These are phyloP conservation scores for Pentalonia nigronervosa DNA, from an alignment of 1,140 invertebrate genomes.

Conservation along the genomic window DNA sequence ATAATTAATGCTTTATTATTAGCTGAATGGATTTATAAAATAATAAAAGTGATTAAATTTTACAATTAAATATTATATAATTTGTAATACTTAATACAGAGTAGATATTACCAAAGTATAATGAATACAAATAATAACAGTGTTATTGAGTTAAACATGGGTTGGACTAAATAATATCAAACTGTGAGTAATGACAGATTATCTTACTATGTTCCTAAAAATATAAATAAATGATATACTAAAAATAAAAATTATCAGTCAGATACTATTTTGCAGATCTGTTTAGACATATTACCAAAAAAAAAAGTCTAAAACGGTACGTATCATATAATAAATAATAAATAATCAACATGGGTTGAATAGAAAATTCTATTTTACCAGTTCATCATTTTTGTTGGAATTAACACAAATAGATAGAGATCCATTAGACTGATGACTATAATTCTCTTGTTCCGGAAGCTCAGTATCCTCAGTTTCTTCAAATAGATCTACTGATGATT, in stretches of 20 bases:
- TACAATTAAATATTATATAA: background rate
- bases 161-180: background rate
- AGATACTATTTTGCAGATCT: background rate
- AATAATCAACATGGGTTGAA: background rate
- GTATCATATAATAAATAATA: background rate
- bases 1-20: background rate
- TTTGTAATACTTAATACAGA: background rate
- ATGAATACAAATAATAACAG: background rate
- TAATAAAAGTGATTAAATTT: background rate
- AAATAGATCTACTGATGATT: background rate
- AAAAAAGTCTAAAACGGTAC: background rate
- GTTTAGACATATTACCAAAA: background rate
- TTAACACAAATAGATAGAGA: background rate
- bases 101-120: background rate
- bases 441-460: background rate
- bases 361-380: slow-evolving; percentile 1
- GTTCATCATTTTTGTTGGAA: background rate
- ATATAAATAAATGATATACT: background rate
- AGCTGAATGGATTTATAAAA: background rate
- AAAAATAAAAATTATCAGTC: background rate
- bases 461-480: background rate
- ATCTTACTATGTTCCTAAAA: background rate
- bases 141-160: background rate
- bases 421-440: background rate
- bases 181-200: background rate